Evolutionary conservation across 2,113 vertebrate genomes (phyloP).

Genomic region (Zosterops japonicus): DNA sequence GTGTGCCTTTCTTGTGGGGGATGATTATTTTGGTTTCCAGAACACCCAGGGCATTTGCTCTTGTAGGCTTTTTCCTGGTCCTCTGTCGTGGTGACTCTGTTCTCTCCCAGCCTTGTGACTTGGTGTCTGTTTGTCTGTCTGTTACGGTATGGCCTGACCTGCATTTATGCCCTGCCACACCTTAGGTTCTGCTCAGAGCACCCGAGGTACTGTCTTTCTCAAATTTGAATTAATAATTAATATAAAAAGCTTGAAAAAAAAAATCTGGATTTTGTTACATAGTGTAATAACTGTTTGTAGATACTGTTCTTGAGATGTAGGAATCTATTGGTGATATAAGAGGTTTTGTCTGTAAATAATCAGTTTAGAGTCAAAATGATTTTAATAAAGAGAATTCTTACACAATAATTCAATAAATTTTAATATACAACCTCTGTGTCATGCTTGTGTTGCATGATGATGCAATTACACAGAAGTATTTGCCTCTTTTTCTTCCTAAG

Average conservation of each 20-base stretch:
- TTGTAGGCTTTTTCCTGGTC: neutral
- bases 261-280: slow-evolving; percentile 60
- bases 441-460: neutral
- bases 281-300: slow-evolving; percentile 75
- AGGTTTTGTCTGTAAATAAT: slow-evolving; percentile 84
- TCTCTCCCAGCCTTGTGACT: neutral
- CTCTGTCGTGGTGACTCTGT: neutral
- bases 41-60: neutral
- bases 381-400: slow-evolving; percentile 80
- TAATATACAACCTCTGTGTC: slow-evolving; percentile 58
- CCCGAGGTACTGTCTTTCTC: slow-evolving; percentile 61
- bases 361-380: slow-evolving; percentile 75
- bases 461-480: neutral
- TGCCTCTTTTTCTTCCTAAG: neutral
- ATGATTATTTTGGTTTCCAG: slow-evolving; percentile 17
- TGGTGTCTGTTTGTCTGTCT: neutral
- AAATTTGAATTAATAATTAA: slow-evolving; percentile 73
- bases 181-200: slow-evolving; percentile 47
- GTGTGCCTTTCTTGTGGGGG: slow-evolving; percentile 29
- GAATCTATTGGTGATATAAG: slow-evolving; percentile 75
- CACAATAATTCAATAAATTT: slow-evolving; percentile 78
- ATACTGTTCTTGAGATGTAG: slow-evolving; percentile 71
- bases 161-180: neutral
- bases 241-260: slow-evolving; percentile 61
- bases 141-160: neutral